Evolutionary conservation across 2,888 invertebrate species (phyloP).

Genomic region (Isotomurus palustris): DNA sequence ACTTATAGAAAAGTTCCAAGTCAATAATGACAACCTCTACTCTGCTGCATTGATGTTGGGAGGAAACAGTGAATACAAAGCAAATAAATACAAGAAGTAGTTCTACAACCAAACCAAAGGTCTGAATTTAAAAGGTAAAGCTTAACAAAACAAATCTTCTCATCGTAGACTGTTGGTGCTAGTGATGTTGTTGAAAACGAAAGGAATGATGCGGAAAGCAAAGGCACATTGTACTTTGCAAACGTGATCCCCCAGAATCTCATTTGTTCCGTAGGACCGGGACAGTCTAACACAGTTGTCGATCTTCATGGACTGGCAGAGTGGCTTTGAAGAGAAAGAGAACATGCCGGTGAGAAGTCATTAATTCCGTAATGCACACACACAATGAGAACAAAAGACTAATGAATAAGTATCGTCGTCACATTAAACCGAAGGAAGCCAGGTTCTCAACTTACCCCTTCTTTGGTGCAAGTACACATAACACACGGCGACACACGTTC

Average conservation of each 20-base stretch:
- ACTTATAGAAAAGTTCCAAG: no score
- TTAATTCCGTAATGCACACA: background rate
- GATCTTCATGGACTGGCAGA: conserved; percentile 54
- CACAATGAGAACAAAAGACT: background rate
- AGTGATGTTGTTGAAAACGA: conserved; percentile 6
- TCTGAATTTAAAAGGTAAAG: background rate
- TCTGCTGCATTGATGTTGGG: no score
- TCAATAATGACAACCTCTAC: no score
- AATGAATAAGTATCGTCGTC: no score
- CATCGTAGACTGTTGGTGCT: background rate
- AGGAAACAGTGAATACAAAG: no score
- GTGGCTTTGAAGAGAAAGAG: conserved; percentile 50
- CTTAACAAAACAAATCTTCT: background rate
- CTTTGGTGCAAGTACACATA: conserved; percentile 55
- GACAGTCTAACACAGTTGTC: conserved; percentile 53
- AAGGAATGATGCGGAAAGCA: conserved; percentile 51
- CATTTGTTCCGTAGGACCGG: conserved; percentile 50
- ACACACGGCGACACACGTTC: conserved; percentile 53
- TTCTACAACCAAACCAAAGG: background rate
- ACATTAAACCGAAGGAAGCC: no score
- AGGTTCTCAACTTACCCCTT: conserved; percentile 56
- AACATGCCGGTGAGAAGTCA: no score
- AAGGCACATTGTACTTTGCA: conserved; percentile 56
- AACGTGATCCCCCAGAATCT: conserved; percentile 53
- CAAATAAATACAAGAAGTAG: background rate